Conservation (phyloP, 2,888 invertebrate genomes). For the Anarsia innoxiella region DNA sequence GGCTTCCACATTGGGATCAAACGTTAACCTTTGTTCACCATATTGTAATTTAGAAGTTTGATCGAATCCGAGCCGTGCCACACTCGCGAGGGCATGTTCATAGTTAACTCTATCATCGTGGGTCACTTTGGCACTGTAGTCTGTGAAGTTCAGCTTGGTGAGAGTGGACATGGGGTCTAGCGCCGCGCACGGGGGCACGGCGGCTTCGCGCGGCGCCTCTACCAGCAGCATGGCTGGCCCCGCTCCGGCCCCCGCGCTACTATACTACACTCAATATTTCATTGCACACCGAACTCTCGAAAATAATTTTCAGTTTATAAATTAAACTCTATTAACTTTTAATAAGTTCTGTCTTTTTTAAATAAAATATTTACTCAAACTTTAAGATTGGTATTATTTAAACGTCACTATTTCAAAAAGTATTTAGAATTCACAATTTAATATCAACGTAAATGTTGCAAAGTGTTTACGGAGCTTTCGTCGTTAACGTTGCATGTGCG, state of each 20-base stretch:
- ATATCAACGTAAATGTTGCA: background rate
- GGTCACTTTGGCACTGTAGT: conserved; percentile 68
- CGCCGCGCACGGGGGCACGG: conserved; percentile 75
- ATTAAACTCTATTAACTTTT: background rate
- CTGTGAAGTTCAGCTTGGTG: conserved; percentile 63
- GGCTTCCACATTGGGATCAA: conserved; percentile 49
- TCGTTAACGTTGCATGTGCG: conserved; percentile 16
- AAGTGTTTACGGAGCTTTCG: conserved; percentile 33
- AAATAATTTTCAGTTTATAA: background rate
- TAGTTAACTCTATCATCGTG: conserved; percentile 44
- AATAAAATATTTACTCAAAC: background rate
- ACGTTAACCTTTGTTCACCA: conserved; percentile 55
- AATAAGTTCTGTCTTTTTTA: background rate
- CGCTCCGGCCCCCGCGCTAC: conserved; percentile 48
- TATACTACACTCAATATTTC: conserved; percentile 46
- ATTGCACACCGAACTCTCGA: conserved; percentile 35
- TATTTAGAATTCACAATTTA: background rate
- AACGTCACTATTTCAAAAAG: background rate
- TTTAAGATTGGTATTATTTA: background rate
- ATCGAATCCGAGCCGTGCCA: conserved; percentile 55
- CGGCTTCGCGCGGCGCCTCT: conserved; percentile 83
- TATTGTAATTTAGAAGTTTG: conserved; percentile 54
- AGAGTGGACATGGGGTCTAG: conserved; percentile 65
- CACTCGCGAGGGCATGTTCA: conserved; percentile 54
- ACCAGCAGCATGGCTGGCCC: conserved; percentile 83